These are phyloP conservation scores for Zosterops hypoxanthus DNA, from an alignment of 2,113 vertebrate species.

Conservation along the genomic window DNA sequence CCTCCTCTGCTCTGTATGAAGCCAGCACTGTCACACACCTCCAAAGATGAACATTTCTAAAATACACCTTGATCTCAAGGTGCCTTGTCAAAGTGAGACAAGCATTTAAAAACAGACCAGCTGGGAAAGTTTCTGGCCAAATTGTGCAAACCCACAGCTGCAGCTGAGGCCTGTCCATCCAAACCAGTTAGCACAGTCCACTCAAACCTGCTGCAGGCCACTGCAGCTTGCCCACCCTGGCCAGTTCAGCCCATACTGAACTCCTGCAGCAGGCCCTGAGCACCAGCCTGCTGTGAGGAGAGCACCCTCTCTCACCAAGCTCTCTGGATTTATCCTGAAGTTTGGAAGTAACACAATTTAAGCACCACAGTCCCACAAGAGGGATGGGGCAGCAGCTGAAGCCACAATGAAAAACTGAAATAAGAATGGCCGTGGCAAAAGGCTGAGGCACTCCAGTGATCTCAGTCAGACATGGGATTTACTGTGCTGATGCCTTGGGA, in stretches of 20 bases:
- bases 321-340: background rate
- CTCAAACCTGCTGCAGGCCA: background rate
- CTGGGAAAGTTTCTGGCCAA: background rate
- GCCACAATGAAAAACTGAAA: background rate
- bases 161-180: background rate
- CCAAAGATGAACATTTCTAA: background rate
- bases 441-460: too few relatives aligned
- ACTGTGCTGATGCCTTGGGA: too few relatives aligned
- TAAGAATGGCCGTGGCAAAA: background rate
- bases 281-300: rapidly evolving
- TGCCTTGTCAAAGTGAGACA: background rate
- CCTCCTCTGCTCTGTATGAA: rapidly evolving
- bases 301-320: background rate
- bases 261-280: background rate
- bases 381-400: background rate
- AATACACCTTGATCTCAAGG: background rate
- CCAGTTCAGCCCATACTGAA: background rate
- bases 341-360: background rate
- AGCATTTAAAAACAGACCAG: background rate
- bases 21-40: background rate
- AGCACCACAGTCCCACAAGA: background rate
- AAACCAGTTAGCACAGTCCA: background rate
- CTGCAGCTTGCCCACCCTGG: background rate
- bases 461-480: rapidly evolving
- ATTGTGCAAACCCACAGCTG: background rate